Conservation (phyloP, 1,140 invertebrate species). For the Dinothrombium tinctorium region DNA sequence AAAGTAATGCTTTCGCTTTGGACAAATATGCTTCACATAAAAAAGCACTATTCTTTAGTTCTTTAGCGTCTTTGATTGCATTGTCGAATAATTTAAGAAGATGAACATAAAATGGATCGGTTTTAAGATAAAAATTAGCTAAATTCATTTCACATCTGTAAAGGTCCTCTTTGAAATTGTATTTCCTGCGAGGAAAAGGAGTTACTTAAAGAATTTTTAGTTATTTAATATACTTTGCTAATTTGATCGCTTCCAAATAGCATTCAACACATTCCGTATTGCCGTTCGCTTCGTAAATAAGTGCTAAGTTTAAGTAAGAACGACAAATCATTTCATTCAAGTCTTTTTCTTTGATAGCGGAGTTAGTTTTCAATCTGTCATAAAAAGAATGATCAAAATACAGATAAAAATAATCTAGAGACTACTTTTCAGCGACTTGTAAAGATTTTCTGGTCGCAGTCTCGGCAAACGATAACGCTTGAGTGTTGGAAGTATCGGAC, state of each 20-base stretch:
- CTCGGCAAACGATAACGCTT: neutral
- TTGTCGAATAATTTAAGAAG: constrained; percentile 39
- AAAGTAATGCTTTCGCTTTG: constrained; percentile 28
- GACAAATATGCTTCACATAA: constrained; percentile 20
- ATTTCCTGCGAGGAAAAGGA: constrained; percentile 25
- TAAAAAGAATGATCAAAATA: neutral
- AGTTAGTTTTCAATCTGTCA: constrained; percentile 13
- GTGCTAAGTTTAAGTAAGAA: constrained; percentile 54
- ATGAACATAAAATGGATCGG: constrained; percentile 28
- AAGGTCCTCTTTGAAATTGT: constrained; percentile 48
- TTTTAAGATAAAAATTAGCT: constrained; percentile 33
- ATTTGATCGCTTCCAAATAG: constrained; percentile 19
- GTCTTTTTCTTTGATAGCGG: constrained; percentile 22
- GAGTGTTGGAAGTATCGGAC: neutral
- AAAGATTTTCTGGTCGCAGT: neutral
- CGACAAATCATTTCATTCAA: constrained; percentile 57
- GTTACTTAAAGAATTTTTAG: too few species aligned
- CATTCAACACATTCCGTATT: constrained; percentile 26
- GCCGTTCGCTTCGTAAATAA: constrained; percentile 46
- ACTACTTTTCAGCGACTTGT: neutral
- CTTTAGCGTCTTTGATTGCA: constrained; percentile 38
- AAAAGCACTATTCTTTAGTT: constrained; percentile 24
- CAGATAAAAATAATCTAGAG: neutral
- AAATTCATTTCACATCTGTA: constrained; percentile 46
- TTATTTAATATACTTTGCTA: constrained; percentile 13